Evolutionary conservation across 2,888 invertebrate species (phyloP), one percentile per base, ranked within the genome.

Genomic region (Xanthia togata): DNA sequence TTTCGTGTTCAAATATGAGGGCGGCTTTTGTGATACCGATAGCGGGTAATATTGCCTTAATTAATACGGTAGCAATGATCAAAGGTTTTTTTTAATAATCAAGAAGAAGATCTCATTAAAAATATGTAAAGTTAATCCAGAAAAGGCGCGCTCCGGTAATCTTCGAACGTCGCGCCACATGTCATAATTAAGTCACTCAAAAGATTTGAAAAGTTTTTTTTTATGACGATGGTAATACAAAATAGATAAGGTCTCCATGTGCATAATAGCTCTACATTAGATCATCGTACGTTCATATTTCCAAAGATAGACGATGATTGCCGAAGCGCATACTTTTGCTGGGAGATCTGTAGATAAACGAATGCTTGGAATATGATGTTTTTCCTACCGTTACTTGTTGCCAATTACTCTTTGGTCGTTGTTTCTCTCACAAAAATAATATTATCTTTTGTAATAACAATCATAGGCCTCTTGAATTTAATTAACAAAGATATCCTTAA

Each of bases 1-100:
- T 82, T 84, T 80, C 80, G 71, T 77, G 83, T 82, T 84, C 78
- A 79, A 85, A 83, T 84, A 81, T 85, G 86, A 78, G 72, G 73
- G 76, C 26, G 60, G 81, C 64, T 77, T 86, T 81, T 73, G 84
- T 82, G 11, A 44, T 63, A 78, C 73, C 11, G 70, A 47, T 8
- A 77, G 77, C 81, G 81, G 50, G 23, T 68, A 67, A 35, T 57
- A 6, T 14, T 57, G 14, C 47, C 20, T 59, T 57, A 20, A 38
- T 62, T 44, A 73, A 62, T 57, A 68, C 11, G n/a, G 0, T 17
- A 26, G 23, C 23, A 35, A n/a, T 38, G 5, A 38, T n/a, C 4
- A 38, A 38, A 11, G 11, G 1, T n/a, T 57, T 17, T 35, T 20
- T 23, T 5, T 35, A 31, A 47, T 35, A 53, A 67, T n/a, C n/a